Conservation (phyloP, 2,797 vertebrate species). For the Onychomys torridus region DNA sequence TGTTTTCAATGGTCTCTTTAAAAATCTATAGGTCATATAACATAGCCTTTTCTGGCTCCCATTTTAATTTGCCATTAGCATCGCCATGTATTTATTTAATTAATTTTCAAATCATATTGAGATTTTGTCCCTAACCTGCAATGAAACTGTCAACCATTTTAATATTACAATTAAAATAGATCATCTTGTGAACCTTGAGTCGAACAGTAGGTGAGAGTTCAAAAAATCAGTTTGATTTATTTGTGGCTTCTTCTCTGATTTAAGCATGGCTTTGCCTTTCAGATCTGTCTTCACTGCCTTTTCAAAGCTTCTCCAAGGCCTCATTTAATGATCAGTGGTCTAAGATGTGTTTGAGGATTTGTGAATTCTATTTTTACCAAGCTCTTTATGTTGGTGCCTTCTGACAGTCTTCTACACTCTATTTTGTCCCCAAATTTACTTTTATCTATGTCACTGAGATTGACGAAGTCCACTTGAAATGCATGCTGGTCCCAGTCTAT, state of each 20-base stretch:
- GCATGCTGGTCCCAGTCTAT: neutral
- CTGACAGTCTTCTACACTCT: neutral
- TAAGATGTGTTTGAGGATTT: neutral
- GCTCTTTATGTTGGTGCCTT: neutral
- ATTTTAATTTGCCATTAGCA: neutral
- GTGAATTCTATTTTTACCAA: neutral
- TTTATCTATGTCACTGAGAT: neutral
- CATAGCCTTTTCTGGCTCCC: neutral
- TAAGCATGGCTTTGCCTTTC: conserved; percentile 29
- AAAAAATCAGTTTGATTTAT: conserved; percentile 11
- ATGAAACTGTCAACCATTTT: conserved; percentile 27
- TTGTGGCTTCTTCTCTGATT: conserved; percentile 9
- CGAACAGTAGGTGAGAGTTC: conserved; percentile 1
- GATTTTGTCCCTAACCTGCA: neutral
- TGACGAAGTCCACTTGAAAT: neutral
- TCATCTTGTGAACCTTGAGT: neutral
- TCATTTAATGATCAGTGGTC: neutral
- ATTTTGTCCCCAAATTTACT: neutral
- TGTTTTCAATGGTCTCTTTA: neutral
- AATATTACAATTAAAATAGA: neutral
- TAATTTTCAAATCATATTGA: conserved; percentile 58
- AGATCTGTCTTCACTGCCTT: neutral
- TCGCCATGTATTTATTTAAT: conserved; percentile 44
- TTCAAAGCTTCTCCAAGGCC: neutral
- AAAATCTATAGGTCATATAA: conserved; percentile 45